These are phyloP conservation scores for Stenchaetothrips biformis DNA, from an alignment of 2,888 invertebrate genomes.

Conservation along the genomic window DNA sequence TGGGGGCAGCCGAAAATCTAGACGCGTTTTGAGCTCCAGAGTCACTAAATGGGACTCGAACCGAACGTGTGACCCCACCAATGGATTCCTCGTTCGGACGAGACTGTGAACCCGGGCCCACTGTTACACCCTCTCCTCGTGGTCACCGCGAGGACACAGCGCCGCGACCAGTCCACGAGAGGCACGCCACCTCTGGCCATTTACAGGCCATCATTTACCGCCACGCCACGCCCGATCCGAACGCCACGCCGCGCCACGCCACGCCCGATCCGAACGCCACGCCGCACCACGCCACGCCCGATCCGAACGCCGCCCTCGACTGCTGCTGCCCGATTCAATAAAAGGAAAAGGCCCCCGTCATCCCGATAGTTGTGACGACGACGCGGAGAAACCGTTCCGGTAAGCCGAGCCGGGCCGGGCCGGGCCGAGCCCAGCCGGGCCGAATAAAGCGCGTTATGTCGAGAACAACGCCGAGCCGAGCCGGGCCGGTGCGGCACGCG, in stretches of 20 bases:
- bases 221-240: neutral
- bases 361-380: slow-evolving; percentile 20
- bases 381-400: slow-evolving; percentile 7
- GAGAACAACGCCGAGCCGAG: too few species aligned
- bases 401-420: neutral
- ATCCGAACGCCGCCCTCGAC: neutral
- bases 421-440: neutral
- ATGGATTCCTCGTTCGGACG: too few species aligned
- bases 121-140: neutral
- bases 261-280: neutral
- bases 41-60: too few species aligned
- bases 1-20: neutral
- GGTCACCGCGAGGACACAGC: neutral
- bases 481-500: too few species aligned
- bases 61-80: too few species aligned
- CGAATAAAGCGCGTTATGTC: neutral
- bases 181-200: neutral
- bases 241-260: neutral
- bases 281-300: neutral
- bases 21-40: too few species aligned
- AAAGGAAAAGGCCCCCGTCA: slow-evolving; percentile 6
- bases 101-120: too few species aligned
- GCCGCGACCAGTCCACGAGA: neutral
- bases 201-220: slow-evolving; percentile 13
- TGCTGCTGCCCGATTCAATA: neutral